Evolutionary conservation across 2,888 invertebrate genomes (phyloP).

Genomic region (Bhutanitis thaidina): DNA sequence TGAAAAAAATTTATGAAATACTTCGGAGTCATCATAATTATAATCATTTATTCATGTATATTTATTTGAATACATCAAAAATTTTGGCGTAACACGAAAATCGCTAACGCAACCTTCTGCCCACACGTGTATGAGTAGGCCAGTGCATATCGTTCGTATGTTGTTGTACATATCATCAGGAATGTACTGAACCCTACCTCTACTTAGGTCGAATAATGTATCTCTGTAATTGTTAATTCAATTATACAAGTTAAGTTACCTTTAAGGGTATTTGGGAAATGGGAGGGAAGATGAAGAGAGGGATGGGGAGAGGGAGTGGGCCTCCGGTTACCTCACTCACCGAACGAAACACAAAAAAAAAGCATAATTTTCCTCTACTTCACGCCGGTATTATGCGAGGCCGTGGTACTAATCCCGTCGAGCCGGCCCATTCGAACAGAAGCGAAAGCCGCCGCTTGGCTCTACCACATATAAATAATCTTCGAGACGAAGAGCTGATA

Average conservation of each 20-base stretch:
- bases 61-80: conserved; percentile 70
- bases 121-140: conserved; percentile 45
- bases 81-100: conserved; percentile 72
- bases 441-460: too few species aligned
- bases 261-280: too few species aligned
- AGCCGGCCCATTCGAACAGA: too few species aligned
- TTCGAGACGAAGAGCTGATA: too few species aligned
- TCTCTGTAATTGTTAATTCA: conserved; percentile 33
- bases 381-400: too few species aligned
- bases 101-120: conserved; percentile 54
- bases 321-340: too few species aligned
- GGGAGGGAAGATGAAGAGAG: too few species aligned
- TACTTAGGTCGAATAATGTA: conserved; percentile 46
- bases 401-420: too few species aligned
- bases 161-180: conserved; percentile 73
- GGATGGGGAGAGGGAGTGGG: too few species aligned
- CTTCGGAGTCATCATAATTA: conserved; percentile 50
- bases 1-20: conserved; percentile 33
- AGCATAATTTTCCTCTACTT: too few species aligned
- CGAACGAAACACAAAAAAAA: too few species aligned
- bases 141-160: conserved; percentile 34
- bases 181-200: conserved; percentile 66
- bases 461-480: too few species aligned
- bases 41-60: conserved; percentile 65
- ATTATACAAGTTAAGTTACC: conserved; percentile 35